Percentiles rank a stretch among this genome's conserved stretches.
These are phyloP conservation scores for Ailurus styani DNA, from an alignment of 2,113 vertebrate genomes.

Conservation along the genomic window DNA sequence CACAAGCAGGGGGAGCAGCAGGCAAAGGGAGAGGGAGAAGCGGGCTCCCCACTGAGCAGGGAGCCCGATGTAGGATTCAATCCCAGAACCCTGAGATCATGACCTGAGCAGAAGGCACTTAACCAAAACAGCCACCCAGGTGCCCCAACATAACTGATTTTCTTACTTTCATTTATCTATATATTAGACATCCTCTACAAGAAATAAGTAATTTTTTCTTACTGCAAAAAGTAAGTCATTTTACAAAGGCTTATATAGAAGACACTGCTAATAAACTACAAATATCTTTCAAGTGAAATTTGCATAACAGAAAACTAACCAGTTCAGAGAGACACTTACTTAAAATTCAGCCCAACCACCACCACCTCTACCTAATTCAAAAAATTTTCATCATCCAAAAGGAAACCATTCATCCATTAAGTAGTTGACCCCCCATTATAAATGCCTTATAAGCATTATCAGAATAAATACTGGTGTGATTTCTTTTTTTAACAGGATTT, in stretches of 20 bases:
- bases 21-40: too few species aligned
- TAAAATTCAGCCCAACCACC: background rate
- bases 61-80: too few species aligned
- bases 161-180: background rate
- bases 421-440: background rate
- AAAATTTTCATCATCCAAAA: slow-evolving; percentile 1
- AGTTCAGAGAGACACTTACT: background rate
- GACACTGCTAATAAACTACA: background rate
- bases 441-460: background rate
- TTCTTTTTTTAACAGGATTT: background rate
- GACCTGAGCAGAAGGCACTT: background rate
- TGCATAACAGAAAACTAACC: background rate
- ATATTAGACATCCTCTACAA: background rate
- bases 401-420: background rate
- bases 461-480: background rate
- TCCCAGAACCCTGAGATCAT: too few species aligned
- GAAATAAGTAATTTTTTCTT: background rate
- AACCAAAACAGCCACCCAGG: background rate
- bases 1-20: too few species aligned
- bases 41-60: too few species aligned
- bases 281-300: background rate
- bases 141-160: background rate
- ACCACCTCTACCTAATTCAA: background rate
- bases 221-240: background rate
- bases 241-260: background rate